phyloP scores from a whole-genome alignment of 2,888 invertebrate species.

The Eupithecia exiguata region DNA sequence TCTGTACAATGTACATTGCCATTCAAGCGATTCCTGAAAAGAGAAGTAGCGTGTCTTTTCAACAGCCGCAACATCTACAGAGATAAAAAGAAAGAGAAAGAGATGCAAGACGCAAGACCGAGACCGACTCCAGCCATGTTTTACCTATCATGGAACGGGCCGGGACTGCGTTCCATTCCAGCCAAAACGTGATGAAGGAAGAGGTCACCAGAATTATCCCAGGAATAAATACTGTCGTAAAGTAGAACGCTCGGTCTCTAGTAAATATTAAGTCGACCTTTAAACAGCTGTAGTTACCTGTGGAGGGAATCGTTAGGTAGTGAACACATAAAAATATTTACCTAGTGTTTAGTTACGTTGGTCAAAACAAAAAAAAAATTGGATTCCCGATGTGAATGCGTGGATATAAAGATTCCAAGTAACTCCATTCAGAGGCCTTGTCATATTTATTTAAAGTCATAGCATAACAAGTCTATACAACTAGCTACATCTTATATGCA shows the following conservation, averaged over 20 bases:
- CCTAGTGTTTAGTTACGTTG: conserved; percentile 44
- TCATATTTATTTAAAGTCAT: conserved; percentile 62
- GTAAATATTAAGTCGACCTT: conserved; percentile 94
- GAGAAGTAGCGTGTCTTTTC: conserved; percentile 69
- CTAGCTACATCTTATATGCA: conserved; percentile 77
- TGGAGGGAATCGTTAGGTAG: conserved; percentile 73
- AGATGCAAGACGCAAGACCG: conserved; percentile 72
- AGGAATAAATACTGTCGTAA: conserved; percentile 95
- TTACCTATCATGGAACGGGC: conserved; percentile 95
- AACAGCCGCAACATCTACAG: conserved; percentile 76
- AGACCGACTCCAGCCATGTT: conserved; percentile 71
- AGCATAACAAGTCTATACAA: conserved; percentile 63
- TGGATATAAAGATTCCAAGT: conserved; percentile 76
- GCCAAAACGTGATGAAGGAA: conserved; percentile 94
- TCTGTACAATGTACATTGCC: conserved; percentile 34
- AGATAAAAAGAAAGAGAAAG: conserved; percentile 48
- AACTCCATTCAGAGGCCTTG: conserved; percentile 84
- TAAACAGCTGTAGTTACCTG: conserved; percentile 95
- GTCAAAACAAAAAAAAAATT: conserved; percentile 51
- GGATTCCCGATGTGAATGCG: conserved; percentile 53
- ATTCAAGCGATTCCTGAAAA: conserved; percentile 70
- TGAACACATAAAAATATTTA: conserved; percentile 50
- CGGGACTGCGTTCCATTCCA: conserved; percentile 95
- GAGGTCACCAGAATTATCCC: conserved; percentile 95
- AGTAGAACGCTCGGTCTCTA: conserved; percentile 94